Evolutionary conservation across 2,888 invertebrate genomes (phyloP), one percentile per base, ranked within the genome.

Genomic region (Lepetodrilus schrolli): DNA sequence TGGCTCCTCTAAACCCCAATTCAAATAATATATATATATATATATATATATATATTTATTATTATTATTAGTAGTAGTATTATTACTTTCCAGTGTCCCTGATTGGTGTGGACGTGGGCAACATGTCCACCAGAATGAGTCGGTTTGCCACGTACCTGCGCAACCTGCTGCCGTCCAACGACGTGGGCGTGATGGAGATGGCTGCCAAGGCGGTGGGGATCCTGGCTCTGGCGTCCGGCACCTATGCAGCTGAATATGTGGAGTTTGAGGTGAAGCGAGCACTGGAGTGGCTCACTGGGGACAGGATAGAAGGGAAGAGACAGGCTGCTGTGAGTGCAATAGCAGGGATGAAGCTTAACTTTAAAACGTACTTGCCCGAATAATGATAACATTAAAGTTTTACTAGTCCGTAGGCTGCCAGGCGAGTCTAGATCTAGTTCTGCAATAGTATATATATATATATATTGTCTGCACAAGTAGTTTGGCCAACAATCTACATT

Each of bases 231-330:
- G 89, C 91, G 0, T 91, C 92, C 5, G 98, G 98, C 13, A 96
- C 97, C 0, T 96, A 96, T 90, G 95, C 98, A 36, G 96, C 97
- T 0, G 97, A 98, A 88, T 97, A 98, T 89, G 97, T 99, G n/a
- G 98, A 98, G 86, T 97, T 97, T 92, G 98, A 98, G 91, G 96
- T 98, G 1, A 97, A 97, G 90, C 93, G 96, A 87, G 96, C 98
- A 0, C 95, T 97, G 89, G 99, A 99, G 90, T 98, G 97, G 97
- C 92, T 99, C 4, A 94, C 95, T 30, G 95, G 95, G 69, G 97
- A 89, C 48, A 92, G 96, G 82, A 94, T 96, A 90, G 98, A 98
- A 90, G 95, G 96, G 1, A 95, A 96, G 88, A 93, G 97, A 66
- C 96, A 96, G 90, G 96, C 97, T 10, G 97, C 97, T 10, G 97